phyloP scores from a whole-genome alignment of 1,140 invertebrate genomes.

The Atta texana region DNA sequence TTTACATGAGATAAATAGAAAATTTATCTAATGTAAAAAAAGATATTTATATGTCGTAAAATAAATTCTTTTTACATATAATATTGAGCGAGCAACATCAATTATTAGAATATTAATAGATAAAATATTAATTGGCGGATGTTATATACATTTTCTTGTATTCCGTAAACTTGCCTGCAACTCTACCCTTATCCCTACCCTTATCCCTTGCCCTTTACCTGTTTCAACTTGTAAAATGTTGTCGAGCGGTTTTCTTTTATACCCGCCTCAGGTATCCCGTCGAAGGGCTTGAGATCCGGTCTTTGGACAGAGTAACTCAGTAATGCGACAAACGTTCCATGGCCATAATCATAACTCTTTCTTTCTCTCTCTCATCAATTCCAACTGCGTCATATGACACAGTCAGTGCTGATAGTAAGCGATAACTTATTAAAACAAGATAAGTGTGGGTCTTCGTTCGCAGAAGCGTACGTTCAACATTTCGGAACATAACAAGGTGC shows the following conservation, averaged over 20 bases:
- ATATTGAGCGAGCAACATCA: neutral
- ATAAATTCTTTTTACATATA: neutral
- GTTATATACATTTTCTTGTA: neutral
- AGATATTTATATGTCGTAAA: neutral
- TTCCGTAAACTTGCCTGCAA: neutral
- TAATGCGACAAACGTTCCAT: neutral
- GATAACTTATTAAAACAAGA: conserved; percentile 60
- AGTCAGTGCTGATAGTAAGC: conserved; percentile 36
- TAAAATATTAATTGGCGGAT: neutral
- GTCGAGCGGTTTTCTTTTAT: neutral
- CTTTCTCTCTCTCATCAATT: conserved; percentile 1
- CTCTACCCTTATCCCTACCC: neutral
- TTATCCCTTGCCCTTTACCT: neutral
- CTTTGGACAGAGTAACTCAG: conserved; percentile 17
- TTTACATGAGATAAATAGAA: neutral
- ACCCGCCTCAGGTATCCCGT: conserved; percentile 18
- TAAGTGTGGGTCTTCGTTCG: conserved; percentile 10
- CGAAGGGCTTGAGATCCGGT: neutral
- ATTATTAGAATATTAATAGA: too few relatives aligned
- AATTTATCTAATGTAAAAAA: neutral
- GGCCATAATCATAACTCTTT: neutral
- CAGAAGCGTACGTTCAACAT: neutral
- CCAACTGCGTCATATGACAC: neutral
- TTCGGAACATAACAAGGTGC: neutral
- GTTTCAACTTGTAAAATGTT: neutral